Evolutionary conservation across 2,797 vertebrate species (phyloP), one percentile per base, ranked within the genome.

Genomic region (Anabacerthia variegaticeps): DNA sequence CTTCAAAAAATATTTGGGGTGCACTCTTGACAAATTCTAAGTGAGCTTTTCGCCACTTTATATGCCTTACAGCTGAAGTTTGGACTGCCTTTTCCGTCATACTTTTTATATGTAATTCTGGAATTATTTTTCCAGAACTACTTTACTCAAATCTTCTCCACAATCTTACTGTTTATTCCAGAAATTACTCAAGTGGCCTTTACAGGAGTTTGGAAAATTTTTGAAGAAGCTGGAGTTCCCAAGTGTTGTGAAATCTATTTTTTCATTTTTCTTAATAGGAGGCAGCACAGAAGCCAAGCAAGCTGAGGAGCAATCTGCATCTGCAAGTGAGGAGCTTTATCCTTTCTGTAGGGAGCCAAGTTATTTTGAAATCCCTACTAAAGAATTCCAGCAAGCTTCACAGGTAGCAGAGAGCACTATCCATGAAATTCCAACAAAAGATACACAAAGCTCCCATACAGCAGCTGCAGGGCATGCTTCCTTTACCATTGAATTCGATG

Each of bases 401-500:
- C 98, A 98, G 85, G 97, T 98, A 97, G 97, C 98, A 77, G 98
- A 98, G 96, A 99, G 98, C 61, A 97, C 98, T 94, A 98, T 99
- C 97, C 98, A 99, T 96, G 99, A 99, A 98, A 98, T 99, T 93
- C 99, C 99, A 92, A 99, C 99, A 95, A 99, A 99, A 98, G 99
- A 99, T 97, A 99, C 98, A 8, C 98, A 99, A 93, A 98, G 97
- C 78, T 89, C 96, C 34, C 95, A 98, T 44, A 75, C 97, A 73
- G 48, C 97, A 92, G 97, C 98, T 95, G 98, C 99, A 97, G 99
- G 99, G 56, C 99, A 99, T 76, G 99, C 99, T 96, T 99, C 99
- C 88, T 99, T 99, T 98, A 99, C 99, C 85, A 99, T 99, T 96
- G 99, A 99, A 97, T 99, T 99, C 96, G 99, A 99, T 98, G 99